Evolutionary conservation across 2,797 vertebrate genomes (phyloP).

Genomic region (Sebastes iracundus): DNA sequence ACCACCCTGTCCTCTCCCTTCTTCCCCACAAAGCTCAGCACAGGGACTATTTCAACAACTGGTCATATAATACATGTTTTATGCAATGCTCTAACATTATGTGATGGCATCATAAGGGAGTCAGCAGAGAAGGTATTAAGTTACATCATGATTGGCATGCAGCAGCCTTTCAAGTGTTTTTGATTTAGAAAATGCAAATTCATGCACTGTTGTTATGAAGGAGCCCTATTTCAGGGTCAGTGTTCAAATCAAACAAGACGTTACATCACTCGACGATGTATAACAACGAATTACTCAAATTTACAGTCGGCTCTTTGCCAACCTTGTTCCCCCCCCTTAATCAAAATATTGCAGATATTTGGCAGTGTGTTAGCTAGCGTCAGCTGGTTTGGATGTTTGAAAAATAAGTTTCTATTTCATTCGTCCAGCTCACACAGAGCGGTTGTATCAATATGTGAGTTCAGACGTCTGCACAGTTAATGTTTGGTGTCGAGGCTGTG

Average conservation of each 20-base stretch:
- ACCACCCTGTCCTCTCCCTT: not conserved
- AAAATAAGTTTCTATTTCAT: slow-evolving; percentile 13
- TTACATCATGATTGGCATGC: not conserved
- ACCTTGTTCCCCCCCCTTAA: not conserved
- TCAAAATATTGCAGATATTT: slow-evolving; percentile 47
- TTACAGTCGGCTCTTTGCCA: slow-evolving; percentile 24
- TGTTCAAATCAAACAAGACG: slow-evolving; percentile 21
- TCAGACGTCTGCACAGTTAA: not conserved
- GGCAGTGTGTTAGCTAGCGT: slow-evolving; percentile 30
- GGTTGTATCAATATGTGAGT: not conserved
- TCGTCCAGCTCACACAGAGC: not conserved
- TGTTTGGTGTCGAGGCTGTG: not conserved
- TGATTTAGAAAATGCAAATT: not conserved
- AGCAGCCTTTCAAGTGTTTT: not conserved
- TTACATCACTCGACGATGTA: slow-evolving; percentile 26
- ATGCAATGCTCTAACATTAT: not conserved
- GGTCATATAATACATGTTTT: not conserved
- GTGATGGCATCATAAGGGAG: not conserved
- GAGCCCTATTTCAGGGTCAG: slow-evolving; percentile 11
- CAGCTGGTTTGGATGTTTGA: slow-evolving; percentile 26
- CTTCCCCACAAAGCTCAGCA: not conserved
- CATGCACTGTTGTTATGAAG: not conserved
- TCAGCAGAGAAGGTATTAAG: not conserved
- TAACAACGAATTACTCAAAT: slow-evolving; percentile 37
- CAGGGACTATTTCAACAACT: not conserved